phyloP scores from a whole-genome alignment of 2,797 vertebrate species.

The Microhierax caerulescens region DNA sequence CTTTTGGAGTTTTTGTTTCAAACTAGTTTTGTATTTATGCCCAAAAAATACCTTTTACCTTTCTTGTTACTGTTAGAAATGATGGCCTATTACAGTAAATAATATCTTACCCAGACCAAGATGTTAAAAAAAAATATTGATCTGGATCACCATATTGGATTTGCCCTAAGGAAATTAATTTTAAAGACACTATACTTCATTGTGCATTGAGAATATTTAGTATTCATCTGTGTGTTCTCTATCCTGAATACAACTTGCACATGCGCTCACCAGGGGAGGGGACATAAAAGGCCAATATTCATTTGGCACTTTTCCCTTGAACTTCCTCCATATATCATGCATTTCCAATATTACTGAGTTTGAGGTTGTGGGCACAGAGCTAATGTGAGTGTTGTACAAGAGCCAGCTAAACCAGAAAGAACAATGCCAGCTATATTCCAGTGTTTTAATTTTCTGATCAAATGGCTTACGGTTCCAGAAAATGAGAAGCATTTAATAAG shows the following conservation, averaged over 20 bases:
- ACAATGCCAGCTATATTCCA: neutral
- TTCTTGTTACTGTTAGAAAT: neutral
- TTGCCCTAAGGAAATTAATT: neutral
- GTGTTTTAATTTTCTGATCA: slow-evolving; percentile 41
- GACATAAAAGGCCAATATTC: neutral
- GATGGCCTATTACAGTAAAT: neutral
- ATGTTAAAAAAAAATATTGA: neutral
- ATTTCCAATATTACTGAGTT: neutral
- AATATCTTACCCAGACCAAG: neutral
- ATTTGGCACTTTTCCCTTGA: neutral
- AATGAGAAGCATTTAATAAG: slow-evolving; percentile 23
- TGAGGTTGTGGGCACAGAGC: neutral
- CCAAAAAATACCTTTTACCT: neutral
- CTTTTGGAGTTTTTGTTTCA: neutral
- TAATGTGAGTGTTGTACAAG: slow-evolving; percentile 7
- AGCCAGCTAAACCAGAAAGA: slow-evolving; percentile 28
- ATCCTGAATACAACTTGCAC: neutral
- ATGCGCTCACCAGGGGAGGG: neutral
- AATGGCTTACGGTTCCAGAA: neutral
- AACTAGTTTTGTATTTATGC: neutral
- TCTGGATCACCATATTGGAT: neutral
- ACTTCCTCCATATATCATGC: neutral
- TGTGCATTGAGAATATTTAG: neutral
- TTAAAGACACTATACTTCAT: neutral
- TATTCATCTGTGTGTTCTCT: neutral